phyloP scores from a whole-genome alignment of 2,888 invertebrate species.

The Apamea crenata region DNA sequence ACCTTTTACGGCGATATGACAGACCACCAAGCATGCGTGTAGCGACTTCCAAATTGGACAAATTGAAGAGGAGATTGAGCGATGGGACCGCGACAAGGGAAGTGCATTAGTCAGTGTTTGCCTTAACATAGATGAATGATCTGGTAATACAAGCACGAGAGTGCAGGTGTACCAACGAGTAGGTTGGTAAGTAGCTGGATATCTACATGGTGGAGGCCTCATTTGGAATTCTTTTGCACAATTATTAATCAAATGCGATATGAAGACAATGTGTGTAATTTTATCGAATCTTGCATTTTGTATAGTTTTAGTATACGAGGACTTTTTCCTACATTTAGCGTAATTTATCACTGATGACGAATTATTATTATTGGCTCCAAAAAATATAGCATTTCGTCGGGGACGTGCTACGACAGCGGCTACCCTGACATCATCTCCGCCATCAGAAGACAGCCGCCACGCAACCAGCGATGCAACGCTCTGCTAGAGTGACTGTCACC shows the following conservation, averaged over 20 bases:
- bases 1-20: slow-evolving; percentile 49
- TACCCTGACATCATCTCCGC: too few relatives aligned
- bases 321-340: not conserved
- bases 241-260: not conserved
- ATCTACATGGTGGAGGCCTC: not conserved
- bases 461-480: too few relatives aligned
- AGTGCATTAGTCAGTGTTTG: slow-evolving; percentile 68
- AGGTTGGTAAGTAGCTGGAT: not conserved
- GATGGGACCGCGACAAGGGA: slow-evolving; percentile 66
- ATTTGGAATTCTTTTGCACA: not conserved
- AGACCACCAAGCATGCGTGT: slow-evolving; percentile 43
- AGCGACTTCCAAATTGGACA: slow-evolving; percentile 55
- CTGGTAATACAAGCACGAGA: slow-evolving; percentile 34
- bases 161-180: slow-evolving; percentile 22
- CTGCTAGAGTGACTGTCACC: too few relatives aligned
- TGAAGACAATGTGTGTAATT: not conserved
- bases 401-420: too few relatives aligned
- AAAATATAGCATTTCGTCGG: too few relatives aligned
- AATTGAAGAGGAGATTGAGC: slow-evolving; percentile 65
- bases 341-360: too few relatives aligned
- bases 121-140: slow-evolving; percentile 64
- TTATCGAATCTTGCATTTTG: not conserved
- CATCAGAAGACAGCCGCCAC: too few relatives aligned
- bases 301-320: not conserved
- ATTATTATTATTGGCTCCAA: not conserved